Conservation (phyloP, 2,797 vertebrate species). For the Neopelma chrysocephalum region DNA sequence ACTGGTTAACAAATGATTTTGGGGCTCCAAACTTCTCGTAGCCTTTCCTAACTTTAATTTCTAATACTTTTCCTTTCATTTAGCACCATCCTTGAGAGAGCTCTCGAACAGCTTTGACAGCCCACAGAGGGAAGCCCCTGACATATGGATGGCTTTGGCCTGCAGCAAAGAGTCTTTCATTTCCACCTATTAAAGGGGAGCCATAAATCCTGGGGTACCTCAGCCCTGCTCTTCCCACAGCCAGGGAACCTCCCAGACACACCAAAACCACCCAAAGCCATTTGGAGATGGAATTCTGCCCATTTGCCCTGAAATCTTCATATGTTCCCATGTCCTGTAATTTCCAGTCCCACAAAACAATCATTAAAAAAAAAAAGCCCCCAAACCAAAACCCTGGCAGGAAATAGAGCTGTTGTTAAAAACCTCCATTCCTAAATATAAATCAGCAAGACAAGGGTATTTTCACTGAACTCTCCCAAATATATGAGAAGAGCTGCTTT, state of each 20-base stretch:
- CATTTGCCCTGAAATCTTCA: neutral
- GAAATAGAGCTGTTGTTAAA: slow-evolving; percentile 19
- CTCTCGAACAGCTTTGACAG: neutral
- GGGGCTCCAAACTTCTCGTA: neutral
- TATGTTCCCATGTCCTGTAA: neutral
- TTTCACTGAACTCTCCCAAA: neutral
- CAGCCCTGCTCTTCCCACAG: neutral
- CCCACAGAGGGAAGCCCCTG: neutral
- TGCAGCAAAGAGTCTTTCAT: slow-evolving; percentile 30
- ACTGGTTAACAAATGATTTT: neutral
- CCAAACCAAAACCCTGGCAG: neutral
- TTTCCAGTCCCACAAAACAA: neutral
- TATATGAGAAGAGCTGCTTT: neutral
- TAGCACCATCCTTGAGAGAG: neutral
- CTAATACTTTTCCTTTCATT: neutral
- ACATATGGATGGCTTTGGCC: slow-evolving; percentile 6
- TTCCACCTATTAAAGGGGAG: neutral
- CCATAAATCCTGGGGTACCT: slow-evolving; percentile 38
- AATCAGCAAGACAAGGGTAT: neutral
- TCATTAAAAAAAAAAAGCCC: neutral
- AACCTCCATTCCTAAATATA: neutral
- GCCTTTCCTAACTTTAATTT: neutral
- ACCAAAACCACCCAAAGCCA: neutral
- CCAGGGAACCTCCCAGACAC: neutral
- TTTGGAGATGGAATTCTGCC: neutral